Percentiles rank a stretch among this genome's conserved stretches.
Evolutionary conservation across 2,888 invertebrate species (phyloP).

Genomic region (Folsomia candida): DNA sequence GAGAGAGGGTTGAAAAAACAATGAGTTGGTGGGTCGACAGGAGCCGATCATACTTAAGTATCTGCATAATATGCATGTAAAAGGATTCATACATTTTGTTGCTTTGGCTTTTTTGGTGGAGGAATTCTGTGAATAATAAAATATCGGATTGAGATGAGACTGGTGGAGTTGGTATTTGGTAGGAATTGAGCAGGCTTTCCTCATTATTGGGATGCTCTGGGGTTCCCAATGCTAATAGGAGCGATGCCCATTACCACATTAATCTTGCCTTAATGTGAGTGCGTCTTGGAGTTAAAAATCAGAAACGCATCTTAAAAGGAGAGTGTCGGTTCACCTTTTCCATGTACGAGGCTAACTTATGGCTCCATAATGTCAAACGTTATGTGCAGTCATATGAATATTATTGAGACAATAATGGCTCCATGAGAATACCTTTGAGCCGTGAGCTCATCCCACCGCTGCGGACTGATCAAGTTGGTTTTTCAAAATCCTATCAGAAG

Average conservation of each 20-base stretch:
- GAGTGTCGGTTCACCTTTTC: constrained; percentile 50
- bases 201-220: neutral
- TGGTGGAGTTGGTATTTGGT: neutral
- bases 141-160: neutral
- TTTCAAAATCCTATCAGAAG: constrained; percentile 10
- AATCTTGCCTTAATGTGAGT: constrained; percentile 40
- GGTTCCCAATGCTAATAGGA: constrained; percentile 14
- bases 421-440: constrained; percentile 30
- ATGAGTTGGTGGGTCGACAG: neutral
- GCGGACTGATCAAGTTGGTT: constrained; percentile 12
- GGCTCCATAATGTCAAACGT: constrained; percentile 50
- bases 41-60: no score
- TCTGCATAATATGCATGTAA: no score
- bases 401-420: constrained; percentile 50
- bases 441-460: constrained; percentile 6
- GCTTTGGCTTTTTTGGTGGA: no score
- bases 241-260: constrained; percentile 30
- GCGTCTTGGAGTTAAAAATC: constrained; percentile 26
- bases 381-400: constrained; percentile 49
- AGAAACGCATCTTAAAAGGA: constrained; percentile 37
- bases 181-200: neutral
- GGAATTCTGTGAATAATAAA: neutral
- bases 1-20: neutral
- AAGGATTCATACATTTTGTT: neutral
- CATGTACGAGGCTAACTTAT: constrained; percentile 50